Evolutionary conservation across 2,113 vertebrate species (phyloP).

Genomic region (Pelvicachromis taeniatus): DNA sequence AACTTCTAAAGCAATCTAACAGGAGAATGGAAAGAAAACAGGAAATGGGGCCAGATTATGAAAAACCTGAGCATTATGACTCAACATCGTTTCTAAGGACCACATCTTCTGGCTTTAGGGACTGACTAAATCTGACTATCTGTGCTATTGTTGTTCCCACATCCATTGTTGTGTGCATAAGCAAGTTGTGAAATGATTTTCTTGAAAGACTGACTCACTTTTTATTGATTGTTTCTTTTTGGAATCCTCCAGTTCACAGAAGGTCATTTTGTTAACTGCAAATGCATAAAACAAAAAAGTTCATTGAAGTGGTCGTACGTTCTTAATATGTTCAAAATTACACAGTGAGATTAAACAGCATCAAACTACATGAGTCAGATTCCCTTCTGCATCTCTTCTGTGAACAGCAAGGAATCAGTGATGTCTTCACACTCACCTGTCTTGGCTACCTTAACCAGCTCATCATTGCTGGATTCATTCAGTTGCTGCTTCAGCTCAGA

Average conservation of each 20-base stretch:
- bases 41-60: background rate
- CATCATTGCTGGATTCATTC: slow-evolving; percentile 76
- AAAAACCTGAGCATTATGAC: background rate
- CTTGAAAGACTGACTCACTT: slow-evolving; percentile 52
- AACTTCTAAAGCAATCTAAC: slow-evolving; percentile 2
- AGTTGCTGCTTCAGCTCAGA: slow-evolving; percentile 79
- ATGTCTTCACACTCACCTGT: slow-evolving; percentile 45
- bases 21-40: background rate
- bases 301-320: background rate
- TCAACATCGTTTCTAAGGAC: background rate
- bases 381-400: background rate
- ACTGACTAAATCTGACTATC: background rate
- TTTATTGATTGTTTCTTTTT: slow-evolving; percentile 65
- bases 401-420: background rate
- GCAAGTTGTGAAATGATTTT: background rate
- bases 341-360: background rate
- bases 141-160: background rate
- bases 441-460: slow-evolving; percentile 75
- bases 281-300: background rate
- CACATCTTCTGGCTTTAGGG: background rate
- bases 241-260: slow-evolving; percentile 75
- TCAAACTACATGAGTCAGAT: rapidly evolving
- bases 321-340: background rate
- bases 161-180: background rate
- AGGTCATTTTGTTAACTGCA: slow-evolving; percentile 79